Evolutionary conservation across 2,113 vertebrate species (phyloP).

Genomic region (Alaudala cheleensis): DNA sequence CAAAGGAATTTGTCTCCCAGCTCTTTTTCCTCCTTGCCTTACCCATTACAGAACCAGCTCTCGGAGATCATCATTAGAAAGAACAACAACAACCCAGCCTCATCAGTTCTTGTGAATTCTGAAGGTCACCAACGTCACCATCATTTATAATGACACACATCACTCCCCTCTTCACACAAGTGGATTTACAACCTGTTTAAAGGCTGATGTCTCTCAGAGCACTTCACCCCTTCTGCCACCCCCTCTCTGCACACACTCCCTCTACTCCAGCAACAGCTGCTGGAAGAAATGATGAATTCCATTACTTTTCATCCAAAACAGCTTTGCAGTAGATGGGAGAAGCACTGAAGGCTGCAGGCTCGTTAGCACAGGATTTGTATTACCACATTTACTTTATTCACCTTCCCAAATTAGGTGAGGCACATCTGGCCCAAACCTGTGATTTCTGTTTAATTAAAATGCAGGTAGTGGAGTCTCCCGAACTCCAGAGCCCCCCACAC

Average conservation of each 20-base stretch:
- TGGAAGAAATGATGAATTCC: constrained; percentile 50
- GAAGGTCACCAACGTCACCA: constrained; percentile 42
- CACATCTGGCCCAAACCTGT: background rate
- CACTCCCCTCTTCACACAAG: constrained; percentile 26
- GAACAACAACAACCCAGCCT: constrained; percentile 16
- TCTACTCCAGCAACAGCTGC: constrained; percentile 43
- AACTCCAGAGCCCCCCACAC: constrained; percentile 34
- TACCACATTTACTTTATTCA: constrained; percentile 32
- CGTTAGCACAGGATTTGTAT: constrained; percentile 44
- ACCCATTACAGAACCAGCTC: background rate
- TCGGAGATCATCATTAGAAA: constrained; percentile 33
- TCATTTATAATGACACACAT: constrained; percentile 12
- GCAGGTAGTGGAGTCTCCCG: background rate
- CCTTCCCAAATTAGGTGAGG: constrained; percentile 41
- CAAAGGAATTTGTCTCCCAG: background rate
- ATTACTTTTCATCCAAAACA: constrained; percentile 54
- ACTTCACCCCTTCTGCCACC: constrained; percentile 8
- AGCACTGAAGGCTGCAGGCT: constrained; percentile 9
- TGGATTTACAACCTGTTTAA: constrained; percentile 41
- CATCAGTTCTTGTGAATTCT: constrained; percentile 37
- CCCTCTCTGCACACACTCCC: background rate
- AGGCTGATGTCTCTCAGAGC: background rate
- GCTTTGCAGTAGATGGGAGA: constrained; percentile 7
- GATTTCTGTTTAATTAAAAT: constrained; percentile 49
- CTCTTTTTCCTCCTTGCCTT: background rate